Evolutionary conservation across 1,140 invertebrate genomes (phyloP).

Genomic region (Micrasema minimum): DNA sequence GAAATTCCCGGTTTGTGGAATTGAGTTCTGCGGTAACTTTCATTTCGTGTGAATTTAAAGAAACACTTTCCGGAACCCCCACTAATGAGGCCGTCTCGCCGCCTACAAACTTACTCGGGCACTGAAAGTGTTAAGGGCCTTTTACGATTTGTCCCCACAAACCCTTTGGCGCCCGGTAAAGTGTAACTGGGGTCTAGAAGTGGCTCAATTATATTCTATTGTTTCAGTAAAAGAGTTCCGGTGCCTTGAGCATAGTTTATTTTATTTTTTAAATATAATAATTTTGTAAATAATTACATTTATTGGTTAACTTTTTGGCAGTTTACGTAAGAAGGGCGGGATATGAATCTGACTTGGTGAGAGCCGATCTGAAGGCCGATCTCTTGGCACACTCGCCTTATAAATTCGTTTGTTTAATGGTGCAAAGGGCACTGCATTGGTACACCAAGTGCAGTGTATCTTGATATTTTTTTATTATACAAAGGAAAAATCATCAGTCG

Average conservation of each 20-base stretch:
- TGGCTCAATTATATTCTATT: conserved; percentile 12
- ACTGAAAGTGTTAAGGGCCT: conserved; percentile 8
- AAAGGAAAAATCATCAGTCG: too few species aligned
- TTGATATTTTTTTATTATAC: too few species aligned
- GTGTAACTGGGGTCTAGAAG: background rate
- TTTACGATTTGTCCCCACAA: conserved; percentile 1
- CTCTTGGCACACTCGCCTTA: too few species aligned
- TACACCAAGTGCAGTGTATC: too few species aligned
- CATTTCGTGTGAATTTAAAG: conserved; percentile 29
- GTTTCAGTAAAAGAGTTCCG: background rate
- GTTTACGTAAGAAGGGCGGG: too few species aligned
- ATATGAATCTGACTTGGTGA: too few species aligned
- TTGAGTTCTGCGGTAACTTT: conserved; percentile 23
- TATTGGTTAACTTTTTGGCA: background rate
- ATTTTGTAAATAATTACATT: background rate
- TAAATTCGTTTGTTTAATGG: too few species aligned
- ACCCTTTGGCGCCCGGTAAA: conserved; percentile 12
- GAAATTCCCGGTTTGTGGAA: conserved; percentile 9
- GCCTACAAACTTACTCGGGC: conserved; percentile 17
- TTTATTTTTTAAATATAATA: background rate
- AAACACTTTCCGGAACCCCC: conserved; percentile 18
- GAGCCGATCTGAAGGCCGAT: too few species aligned
- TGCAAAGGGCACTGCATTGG: too few species aligned
- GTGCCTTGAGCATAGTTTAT: background rate
- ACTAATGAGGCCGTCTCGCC: conserved; percentile 23